Base-by-base conservation (phyloP, 2,113 vertebrate genomes). In the Strix aluco region DNA sequence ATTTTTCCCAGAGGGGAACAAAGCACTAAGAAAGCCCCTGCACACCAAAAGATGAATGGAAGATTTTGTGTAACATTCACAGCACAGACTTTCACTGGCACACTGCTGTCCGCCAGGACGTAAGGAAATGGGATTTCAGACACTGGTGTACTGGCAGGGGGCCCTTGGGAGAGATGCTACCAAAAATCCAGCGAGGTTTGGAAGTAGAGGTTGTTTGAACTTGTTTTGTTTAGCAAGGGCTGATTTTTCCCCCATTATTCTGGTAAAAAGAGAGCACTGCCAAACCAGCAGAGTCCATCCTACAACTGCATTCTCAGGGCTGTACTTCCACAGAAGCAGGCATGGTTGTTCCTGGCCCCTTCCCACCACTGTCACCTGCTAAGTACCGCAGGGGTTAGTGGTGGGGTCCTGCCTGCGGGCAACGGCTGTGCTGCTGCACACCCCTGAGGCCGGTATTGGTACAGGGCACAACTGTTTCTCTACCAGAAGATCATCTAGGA, bases 301-400 rank as follows among this genome's bases (percentile, higher is more conserved):
- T 51, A 32, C 34, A n/a, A n/a, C 21, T 11, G 23, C 1, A 1
- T 63, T 57, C 32, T 51, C 27, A 11, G 44, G 18, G 51, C 49
- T 57, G 22, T 20, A 20, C 23, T 46, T 57, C 23, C 66, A 26
- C 1, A 1, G 59, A 10, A 80, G 29, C 38, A n/a, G 34, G 13
- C 38, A 30, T 1, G 1, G 30, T 19, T 42, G 17, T 19, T 16
- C 26, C 73, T 65, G 2, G 1, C 18, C 49, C 58, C 18, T 51
- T 58, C 51, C 57, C 58, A 73, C 25, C 34, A 10, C 11, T 18
- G 57, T 19, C 57, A 84, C 46, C 55, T 6, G 0, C 65, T 21
- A 11, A 27, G 52, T 52, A 16, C 38, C 2, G 0, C 2, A 1
- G 26, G 13, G 36, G 27, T 27, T 9, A 11, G 15, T 4, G 26